Percentiles rank a stretch among this genome's conserved stretches.
Evolutionary conservation across 2,888 invertebrate genomes (phyloP).

Genomic region (Dasypogon diadema): DNA sequence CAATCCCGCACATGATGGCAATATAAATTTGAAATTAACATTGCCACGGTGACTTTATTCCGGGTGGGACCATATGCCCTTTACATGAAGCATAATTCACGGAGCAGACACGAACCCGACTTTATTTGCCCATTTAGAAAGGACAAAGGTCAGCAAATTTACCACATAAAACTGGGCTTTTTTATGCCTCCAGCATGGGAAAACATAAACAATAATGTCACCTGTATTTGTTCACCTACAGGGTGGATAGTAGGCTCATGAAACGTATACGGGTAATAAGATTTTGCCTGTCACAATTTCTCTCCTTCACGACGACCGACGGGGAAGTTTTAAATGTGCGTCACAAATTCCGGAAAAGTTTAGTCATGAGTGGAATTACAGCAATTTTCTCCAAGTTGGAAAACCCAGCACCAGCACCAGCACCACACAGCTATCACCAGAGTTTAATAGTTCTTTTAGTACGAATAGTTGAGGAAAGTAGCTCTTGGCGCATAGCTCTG

Average conservation of each 20-base stretch:
- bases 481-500: background rate
- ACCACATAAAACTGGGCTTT: background rate
- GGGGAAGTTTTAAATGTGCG: constrained; percentile 29
- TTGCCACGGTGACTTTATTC: background rate
- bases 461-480: constrained; percentile 9
- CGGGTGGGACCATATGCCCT: too few species aligned
- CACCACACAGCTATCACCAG: too few species aligned
- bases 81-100: background rate
- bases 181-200: background rate
- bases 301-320: too few species aligned
- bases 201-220: background rate
- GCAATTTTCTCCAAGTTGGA: constrained; percentile 18
- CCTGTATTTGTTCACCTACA: background rate
- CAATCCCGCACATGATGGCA: background rate
- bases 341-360: constrained; percentile 16
- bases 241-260: too few species aligned
- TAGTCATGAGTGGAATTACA: background rate
- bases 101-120: background rate
- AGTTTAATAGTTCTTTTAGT: constrained; percentile 16
- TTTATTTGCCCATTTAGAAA: constrained; percentile 26
- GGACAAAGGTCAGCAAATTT: constrained; percentile 34
- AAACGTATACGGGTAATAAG: too few species aligned
- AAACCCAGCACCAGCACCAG: background rate
- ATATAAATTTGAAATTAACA: constrained; percentile 37
- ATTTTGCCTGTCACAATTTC: too few species aligned